phyloP scores from a whole-genome alignment of 2,113 vertebrate species.

The Ptychochromis oligacanthus region DNA sequence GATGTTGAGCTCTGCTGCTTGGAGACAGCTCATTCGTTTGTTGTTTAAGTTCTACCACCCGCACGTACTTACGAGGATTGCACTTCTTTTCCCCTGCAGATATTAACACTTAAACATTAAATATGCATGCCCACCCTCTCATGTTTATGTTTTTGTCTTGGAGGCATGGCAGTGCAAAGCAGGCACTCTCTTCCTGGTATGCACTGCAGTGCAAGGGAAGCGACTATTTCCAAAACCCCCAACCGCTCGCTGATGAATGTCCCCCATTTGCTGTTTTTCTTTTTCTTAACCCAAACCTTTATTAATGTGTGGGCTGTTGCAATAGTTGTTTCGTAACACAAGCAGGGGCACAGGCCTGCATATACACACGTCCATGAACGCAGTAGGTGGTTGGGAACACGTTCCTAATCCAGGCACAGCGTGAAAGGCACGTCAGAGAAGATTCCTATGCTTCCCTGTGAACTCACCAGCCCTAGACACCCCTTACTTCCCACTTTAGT shows the following conservation, averaged over 20 bases:
- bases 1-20: constrained; percentile 57
- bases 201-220: constrained; percentile 3
- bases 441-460: constrained; percentile 63
- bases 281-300: constrained; percentile 22
- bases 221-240: not conserved
- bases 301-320: constrained; percentile 20
- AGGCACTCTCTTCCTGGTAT: constrained; percentile 22
- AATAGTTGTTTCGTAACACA: constrained; percentile 2
- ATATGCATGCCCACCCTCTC: constrained; percentile 73
- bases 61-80: constrained; percentile 42
- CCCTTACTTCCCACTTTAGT: constrained; percentile 10
- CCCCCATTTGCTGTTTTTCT: constrained; percentile 30
- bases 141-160: constrained; percentile 69
- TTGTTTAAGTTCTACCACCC: constrained; percentile 60
- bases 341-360: not conserved
- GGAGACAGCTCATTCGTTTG: constrained; percentile 68
- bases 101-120: constrained; percentile 71
- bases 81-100: constrained; percentile 61
- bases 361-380: not conserved
- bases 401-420: constrained; percentile 66
- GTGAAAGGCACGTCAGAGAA: constrained; percentile 67
- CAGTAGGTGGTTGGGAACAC: constrained; percentile 66
- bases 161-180: constrained; percentile 47
- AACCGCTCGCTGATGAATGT: not conserved
- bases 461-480: constrained; percentile 31